Base-by-base conservation (phyloP, 2,113 vertebrate species). In the Equus przewalskii region DNA sequence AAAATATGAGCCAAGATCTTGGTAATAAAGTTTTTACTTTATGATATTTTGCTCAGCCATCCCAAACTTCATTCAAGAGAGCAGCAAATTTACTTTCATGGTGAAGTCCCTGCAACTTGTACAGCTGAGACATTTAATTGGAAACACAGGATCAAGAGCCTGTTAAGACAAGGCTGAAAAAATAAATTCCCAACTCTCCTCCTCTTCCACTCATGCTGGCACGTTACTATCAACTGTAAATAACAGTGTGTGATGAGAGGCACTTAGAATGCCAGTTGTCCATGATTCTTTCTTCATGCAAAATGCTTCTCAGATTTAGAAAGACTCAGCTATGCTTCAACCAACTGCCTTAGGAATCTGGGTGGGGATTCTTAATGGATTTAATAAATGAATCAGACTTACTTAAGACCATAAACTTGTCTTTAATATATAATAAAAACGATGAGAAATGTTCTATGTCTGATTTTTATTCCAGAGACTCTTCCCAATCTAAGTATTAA, bases 291-390 rank as follows among this genome's bases (percentile, higher is more conserved):
- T 96, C 10, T 6, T 98, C 54, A 73, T 83, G 21, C 3, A 72
- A 79, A 94, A 85, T 65, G 19, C 58, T 69, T 87, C 79, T 96
- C 14, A 62, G 58, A 96, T 86, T 69, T 79, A 84, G 94, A 70
- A 73, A 93, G 8, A 3, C 18, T 60, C 22, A 62, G 18, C 58
- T 60, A 75, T 76, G 26, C n/a, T 49, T 76, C 22, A 93, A 64
- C 22, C 46, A 87, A 73, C 7, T 56, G 18, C 5, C 3, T 97
- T 85, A 91, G 58, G 51, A 93, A 88, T 18, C 56, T 22, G 6
- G 18, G 28, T 30, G 11, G 41, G 3, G 7, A 60, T 56, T 81
- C 76, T 86, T 67, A 89, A 91, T 75, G 7, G 15, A 64, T 67
- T 80, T 28, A 91, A 7, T 16, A 21, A 18, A 28, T 44, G 9